Percentiles rank a stretch among this genome's conserved stretches.
phyloP scores from a whole-genome alignment of 1,140 invertebrate species.

The Drosophila ananassae region DNA sequence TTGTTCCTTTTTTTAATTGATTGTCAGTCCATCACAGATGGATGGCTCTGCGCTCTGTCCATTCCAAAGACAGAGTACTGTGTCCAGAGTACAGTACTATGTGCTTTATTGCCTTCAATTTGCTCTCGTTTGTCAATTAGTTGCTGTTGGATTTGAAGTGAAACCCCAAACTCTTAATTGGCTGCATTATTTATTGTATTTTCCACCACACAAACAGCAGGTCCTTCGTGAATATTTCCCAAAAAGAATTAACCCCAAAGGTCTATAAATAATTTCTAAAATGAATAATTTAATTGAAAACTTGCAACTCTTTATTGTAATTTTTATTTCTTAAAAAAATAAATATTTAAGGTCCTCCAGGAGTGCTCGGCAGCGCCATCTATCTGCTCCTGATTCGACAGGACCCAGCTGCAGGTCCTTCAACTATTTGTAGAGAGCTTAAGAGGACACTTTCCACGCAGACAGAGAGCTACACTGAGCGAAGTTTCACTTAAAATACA shows the following conservation, averaged over 20 bases:
- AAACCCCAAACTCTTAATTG: conserved; percentile 81
- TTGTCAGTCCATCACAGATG: conserved; percentile 71
- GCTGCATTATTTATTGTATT: conserved; percentile 82
- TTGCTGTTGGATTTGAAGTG: conserved; percentile 54
- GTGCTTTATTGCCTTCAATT: conserved; percentile 80
- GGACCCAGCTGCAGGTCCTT: conserved; percentile 54
- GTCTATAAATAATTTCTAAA: conserved; percentile 31
- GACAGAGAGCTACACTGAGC: conserved; percentile 8
- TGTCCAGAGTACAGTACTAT: conserved; percentile 16
- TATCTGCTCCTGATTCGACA: conserved; percentile 41
- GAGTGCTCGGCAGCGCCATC: conserved; percentile 11
- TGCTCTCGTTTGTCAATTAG: conserved; percentile 80
- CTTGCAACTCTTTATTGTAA: neutral
- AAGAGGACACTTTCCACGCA: conserved; percentile 53
- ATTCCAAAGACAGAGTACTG: no score
- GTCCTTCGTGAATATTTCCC: neutral
- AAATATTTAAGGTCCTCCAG: neutral
- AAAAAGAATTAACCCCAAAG: conserved; percentile 17
- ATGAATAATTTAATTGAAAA: neutral
- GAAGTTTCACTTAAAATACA: neutral
- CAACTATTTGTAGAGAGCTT: conserved; percentile 74
- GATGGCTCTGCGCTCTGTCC: no score
- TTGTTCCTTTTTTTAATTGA: conserved; percentile 58
- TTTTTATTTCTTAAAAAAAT: neutral
- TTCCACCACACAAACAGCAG: conserved; percentile 34